These are phyloP conservation scores for Drosophila cognata DNA, from an alignment of 2,888 invertebrate species.

Conservation along the genomic window DNA sequence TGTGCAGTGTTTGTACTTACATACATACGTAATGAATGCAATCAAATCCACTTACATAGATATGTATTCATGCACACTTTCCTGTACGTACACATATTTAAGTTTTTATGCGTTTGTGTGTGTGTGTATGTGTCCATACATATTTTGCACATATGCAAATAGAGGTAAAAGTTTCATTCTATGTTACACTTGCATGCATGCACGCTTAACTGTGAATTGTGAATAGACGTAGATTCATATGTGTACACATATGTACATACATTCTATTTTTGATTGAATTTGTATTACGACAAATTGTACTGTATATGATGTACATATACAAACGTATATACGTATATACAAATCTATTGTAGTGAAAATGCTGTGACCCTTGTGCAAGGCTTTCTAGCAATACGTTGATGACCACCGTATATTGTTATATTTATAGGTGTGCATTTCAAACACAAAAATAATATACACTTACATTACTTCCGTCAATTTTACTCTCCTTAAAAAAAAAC, in stretches of 20 bases:
- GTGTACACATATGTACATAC: neutral
- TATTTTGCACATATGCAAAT: slow-evolving; percentile 21
- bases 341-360: slow-evolving; percentile 14
- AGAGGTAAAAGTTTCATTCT: slow-evolving; percentile 7
- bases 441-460: slow-evolving; percentile 39
- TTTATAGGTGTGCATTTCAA: slow-evolving; percentile 8
- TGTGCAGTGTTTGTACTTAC: slow-evolving; percentile 6
- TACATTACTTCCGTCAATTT: slow-evolving; percentile 73
- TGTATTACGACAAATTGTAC: neutral
- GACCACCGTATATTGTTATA: neutral
- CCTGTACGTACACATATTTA: neutral
- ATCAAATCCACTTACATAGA: slow-evolving; percentile 1
- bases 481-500: slow-evolving; percentile 66
- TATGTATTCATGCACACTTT: slow-evolving; percentile 6
- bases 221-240: neutral
- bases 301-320: neutral
- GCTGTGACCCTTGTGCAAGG: neutral
- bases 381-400: slow-evolving; percentile 2
- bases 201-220: neutral
- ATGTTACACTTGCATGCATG: neutral
- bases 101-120: slow-evolving; percentile 2
- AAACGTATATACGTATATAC: neutral
- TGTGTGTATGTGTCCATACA: slow-evolving; percentile 13
- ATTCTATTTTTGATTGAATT: slow-evolving; percentile 1
- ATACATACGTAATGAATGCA: slow-evolving; percentile 16